A percentile compares a stretch with the other conserved stretches of the same genome.
Conservation (phyloP, 2,797 vertebrate genomes). For the Oceanodroma leucorhoa region DNA sequence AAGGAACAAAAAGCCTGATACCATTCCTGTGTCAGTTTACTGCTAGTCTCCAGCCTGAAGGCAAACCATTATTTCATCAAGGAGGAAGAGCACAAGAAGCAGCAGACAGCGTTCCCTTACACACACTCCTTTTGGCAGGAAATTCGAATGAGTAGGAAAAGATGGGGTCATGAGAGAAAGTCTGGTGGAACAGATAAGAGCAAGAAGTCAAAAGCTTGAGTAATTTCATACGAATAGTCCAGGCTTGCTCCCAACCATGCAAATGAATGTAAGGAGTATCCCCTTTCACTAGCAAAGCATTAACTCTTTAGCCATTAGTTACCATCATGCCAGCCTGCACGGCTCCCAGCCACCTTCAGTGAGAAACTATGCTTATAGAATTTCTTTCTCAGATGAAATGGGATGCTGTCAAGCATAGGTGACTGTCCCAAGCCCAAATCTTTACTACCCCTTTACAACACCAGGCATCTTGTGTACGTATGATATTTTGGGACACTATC, state of each 20-base stretch:
- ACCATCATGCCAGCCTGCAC: background rate
- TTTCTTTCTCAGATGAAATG: background rate
- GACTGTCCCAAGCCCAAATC: background rate
- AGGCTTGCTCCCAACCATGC: constrained; percentile 13
- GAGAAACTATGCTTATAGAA: background rate
- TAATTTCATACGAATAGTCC: background rate
- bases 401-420: background rate
- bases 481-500: background rate
- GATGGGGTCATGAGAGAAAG: constrained; percentile 41
- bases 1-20: background rate
- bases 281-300: background rate
- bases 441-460: background rate
- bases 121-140: constrained; percentile 10
- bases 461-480: background rate
- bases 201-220: constrained; percentile 36
- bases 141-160: background rate
- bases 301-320: constrained; percentile 5
- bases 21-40: background rate
- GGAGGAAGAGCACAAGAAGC: constrained; percentile 22
- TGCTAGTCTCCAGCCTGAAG: constrained; percentile 11
- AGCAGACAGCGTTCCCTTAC: background rate
- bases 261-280: background rate
- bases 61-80: constrained; percentile 26
- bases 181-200: constrained; percentile 59
- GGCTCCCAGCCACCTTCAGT: background rate